Conservation (phyloP, 1,140 invertebrate genomes). For the Daktulosphaira vitifoliae region DNA sequence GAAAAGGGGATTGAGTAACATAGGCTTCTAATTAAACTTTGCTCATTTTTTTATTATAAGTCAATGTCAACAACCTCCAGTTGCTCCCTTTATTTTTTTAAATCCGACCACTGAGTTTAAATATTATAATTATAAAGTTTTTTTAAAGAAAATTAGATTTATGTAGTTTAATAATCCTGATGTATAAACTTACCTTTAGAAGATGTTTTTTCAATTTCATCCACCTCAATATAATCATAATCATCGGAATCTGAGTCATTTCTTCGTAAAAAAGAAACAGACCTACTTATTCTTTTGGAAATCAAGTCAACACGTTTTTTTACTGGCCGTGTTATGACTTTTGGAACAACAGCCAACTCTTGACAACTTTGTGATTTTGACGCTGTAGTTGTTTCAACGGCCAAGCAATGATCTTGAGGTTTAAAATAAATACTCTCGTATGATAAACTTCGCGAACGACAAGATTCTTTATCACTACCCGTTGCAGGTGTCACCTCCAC, state of each 20-base stretch:
- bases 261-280: background rate
- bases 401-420: background rate
- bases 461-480: background rate
- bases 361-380: slow-evolving; percentile 7
- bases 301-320: background rate
- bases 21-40: too few species aligned
- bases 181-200: background rate
- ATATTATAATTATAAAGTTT: too few species aligned
- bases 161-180: too few species aligned
- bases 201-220: background rate
- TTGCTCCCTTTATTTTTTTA: too few species aligned
- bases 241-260: slow-evolving; percentile 13
- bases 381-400: background rate
- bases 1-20: too few species aligned
- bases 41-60: too few species aligned
- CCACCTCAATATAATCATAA: slow-evolving; percentile 25
- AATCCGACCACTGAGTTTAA: too few species aligned
- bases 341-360: background rate
- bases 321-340: background rate
- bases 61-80: too few species aligned
- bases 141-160: too few species aligned
- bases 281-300: slow-evolving; percentile 13
- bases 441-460: slow-evolving; percentile 20
- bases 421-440: slow-evolving; percentile 29
- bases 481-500: background rate